Percentiles rank a stretch among this genome's conserved stretches.
Conservation (phyloP, 2,888 invertebrate genomes). For the Gasteruption jaculator region DNA sequence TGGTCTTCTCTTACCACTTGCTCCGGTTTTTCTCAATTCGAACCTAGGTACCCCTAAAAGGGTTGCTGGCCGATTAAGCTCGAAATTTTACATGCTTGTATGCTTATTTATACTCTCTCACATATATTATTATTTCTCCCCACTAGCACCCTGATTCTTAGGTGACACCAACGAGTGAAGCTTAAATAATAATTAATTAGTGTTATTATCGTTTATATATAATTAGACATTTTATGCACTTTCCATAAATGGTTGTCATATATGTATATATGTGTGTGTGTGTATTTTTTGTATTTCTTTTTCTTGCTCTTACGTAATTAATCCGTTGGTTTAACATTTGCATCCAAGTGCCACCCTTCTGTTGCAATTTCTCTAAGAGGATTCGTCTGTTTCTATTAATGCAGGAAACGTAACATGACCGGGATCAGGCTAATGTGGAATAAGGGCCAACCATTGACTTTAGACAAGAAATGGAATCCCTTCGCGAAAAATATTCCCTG, state of each 20-base stretch:
- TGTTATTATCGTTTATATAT: too few species aligned
- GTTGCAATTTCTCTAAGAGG: neutral
- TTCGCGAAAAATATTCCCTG: constrained; percentile 76
- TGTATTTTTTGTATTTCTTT: neutral
- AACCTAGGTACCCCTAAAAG: constrained; percentile 57
- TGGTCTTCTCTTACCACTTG: constrained; percentile 48
- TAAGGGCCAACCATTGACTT: constrained; percentile 63
- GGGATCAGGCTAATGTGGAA: constrained; percentile 79
- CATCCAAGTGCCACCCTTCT: too few species aligned
- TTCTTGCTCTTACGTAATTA: neutral
- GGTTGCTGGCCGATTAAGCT: too few species aligned
- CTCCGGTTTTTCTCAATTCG: constrained; percentile 54
- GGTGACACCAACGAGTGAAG: too few species aligned
- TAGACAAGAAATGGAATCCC: constrained; percentile 80
- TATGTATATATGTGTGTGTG: neutral
- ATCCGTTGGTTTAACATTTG: too few species aligned
- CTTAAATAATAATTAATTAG: too few species aligned
- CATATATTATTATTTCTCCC: constrained; percentile 1
- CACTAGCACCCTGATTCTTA: neutral
- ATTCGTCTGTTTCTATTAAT: constrained; percentile 4
- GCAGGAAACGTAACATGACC: constrained; percentile 67
- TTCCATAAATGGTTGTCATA: neutral
- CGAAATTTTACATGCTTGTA: constrained; percentile 5
- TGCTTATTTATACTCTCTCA: constrained; percentile 9
- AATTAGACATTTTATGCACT: neutral